Percentiles rank a stretch among this genome's conserved stretches.
Evolutionary conservation across 1,140 invertebrate genomes (phyloP).

Genomic region (Amyelois transitella): DNA sequence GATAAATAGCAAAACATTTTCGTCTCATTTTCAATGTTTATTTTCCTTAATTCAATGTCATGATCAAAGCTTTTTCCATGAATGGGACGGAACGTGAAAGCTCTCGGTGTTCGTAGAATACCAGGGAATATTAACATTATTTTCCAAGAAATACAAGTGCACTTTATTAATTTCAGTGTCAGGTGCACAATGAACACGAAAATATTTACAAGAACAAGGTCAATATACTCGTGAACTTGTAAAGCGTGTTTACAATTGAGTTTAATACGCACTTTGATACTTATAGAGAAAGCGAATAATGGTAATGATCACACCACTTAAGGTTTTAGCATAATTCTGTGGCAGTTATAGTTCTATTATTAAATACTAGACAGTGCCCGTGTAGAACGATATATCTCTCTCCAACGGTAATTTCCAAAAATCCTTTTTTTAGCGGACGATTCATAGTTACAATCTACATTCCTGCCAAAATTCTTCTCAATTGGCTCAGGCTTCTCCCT

Average conservation of each 20-base stretch:
- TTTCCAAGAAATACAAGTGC: neutral
- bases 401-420: too few species aligned
- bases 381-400: neutral
- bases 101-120: neutral
- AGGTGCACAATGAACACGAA: neutral
- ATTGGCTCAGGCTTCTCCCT: too few species aligned
- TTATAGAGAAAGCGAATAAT: too few species aligned
- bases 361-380: too few species aligned
- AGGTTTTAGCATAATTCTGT: too few species aligned
- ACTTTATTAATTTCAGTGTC: neutral
- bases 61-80: neutral
- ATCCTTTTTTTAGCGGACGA: too few species aligned
- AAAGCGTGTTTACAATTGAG: too few species aligned
- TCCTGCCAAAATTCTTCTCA: too few species aligned
- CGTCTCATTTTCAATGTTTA: neutral
- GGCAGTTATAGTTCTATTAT: too few species aligned
- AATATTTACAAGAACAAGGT: neutral
- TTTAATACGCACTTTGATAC: too few species aligned
- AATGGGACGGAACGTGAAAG: neutral
- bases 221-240: neutral
- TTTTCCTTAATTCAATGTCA: neutral
- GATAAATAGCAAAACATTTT: neutral
- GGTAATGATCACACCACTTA: too few species aligned
- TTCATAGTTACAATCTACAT: too few species aligned
- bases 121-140: neutral